A percentile compares a stretch with the other conserved stretches of the same genome.
These are phyloP conservation scores for Oxystoma pomonae DNA, from an alignment of 2,888 invertebrate genomes.

Conservation along the genomic window DNA sequence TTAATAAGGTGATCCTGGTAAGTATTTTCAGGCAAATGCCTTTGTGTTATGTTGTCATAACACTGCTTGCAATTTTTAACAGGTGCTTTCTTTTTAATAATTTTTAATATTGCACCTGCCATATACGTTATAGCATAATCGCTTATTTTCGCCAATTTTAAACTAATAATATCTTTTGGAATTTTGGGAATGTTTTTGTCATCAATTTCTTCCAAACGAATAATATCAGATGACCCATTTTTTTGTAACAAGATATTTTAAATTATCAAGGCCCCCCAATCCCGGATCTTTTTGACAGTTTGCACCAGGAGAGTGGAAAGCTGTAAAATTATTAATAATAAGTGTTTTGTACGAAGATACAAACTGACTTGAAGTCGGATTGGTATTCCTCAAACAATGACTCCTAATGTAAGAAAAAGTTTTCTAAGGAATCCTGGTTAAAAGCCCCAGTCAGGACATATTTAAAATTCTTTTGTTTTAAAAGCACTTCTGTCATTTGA, in stretches of 20 bases:
- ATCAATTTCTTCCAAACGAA: neutral
- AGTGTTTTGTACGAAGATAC: constrained; percentile 17
- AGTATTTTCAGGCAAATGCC: neutral
- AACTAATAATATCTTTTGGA: neutral
- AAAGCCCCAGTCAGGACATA: constrained; percentile 15
- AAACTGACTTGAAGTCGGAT: constrained; percentile 16
- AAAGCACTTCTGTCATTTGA: constrained; percentile 9
- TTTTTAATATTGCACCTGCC: neutral
- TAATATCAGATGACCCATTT: neutral
- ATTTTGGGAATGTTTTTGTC: neutral
- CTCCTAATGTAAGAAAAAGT: constrained; percentile 18
- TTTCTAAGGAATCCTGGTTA: constrained; percentile 20
- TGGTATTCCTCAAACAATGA: constrained; percentile 16
- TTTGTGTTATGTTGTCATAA: neutral
- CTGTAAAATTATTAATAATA: constrained; percentile 19
- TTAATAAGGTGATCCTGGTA: neutral
- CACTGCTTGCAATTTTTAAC: neutral
- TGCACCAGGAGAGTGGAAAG: constrained; percentile 14
- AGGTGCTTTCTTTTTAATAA: neutral
- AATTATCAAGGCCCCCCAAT: constrained; percentile 15
- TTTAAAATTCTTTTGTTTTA: constrained; percentile 11
- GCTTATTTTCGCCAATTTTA: neutral
- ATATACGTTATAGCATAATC: constrained; percentile 1
- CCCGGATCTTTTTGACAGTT: constrained; percentile 18
- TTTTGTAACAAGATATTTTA: constrained; percentile 18